Evolutionary conservation across 35 echinoderm and acorn worm genomes (phyloP).

Genomic region (Lytechinus variegatus): DNA sequence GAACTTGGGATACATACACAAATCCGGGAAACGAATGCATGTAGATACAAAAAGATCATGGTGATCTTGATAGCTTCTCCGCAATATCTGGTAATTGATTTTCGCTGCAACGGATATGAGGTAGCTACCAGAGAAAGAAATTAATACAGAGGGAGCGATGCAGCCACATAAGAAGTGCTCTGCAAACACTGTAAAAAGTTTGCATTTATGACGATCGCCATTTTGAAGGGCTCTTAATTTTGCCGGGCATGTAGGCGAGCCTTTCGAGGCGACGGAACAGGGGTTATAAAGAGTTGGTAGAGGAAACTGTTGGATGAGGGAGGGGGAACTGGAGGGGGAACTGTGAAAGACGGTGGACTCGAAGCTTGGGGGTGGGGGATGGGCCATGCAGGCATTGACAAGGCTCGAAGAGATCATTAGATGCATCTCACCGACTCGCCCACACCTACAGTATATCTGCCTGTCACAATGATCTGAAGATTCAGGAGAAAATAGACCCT

Average conservation of each 20-base stretch:
- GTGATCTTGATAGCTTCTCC: background rate
- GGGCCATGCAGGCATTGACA: background rate
- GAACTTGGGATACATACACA: too few species aligned
- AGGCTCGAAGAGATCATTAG: background rate
- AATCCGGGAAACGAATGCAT: too few species aligned
- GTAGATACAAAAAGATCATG: background rate
- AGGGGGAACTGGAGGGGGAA: background rate
- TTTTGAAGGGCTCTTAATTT: background rate
- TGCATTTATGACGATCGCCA: slow-evolving; percentile 10
- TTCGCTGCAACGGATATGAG: background rate
- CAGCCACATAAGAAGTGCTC: background rate
- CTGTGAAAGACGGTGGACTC: background rate
- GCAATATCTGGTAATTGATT: background rate
- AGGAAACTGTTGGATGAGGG: background rate
- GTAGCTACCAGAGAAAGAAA: background rate
- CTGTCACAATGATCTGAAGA: background rate
- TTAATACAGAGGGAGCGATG: background rate
- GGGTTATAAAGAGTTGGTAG: too few species aligned
- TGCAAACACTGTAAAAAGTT: slow-evolving; percentile 16
- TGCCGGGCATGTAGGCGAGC: background rate
- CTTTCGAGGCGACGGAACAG: too few species aligned
- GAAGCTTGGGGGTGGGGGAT: too few species aligned
- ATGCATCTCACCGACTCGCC: background rate
- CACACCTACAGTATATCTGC: too few species aligned
- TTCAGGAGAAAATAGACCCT: background rate